phyloP scores from a whole-genome alignment of 2,888 invertebrate species.

The Diadegma fenestrale region DNA sequence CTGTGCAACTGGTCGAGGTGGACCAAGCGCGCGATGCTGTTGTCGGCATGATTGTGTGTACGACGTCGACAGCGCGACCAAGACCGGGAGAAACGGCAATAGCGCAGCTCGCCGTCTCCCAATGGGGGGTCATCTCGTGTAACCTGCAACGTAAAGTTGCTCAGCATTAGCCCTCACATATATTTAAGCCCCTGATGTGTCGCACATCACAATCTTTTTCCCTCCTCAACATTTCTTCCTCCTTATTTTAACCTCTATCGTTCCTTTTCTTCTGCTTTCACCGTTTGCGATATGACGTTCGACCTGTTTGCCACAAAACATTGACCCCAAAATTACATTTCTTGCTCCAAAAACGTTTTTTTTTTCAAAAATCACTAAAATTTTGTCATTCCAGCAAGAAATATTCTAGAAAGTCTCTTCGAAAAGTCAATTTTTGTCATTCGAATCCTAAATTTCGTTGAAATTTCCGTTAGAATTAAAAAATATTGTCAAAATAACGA shows the following conservation, averaged over 20 bases:
- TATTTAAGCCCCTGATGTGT: conserved; percentile 78
- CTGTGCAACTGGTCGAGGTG: conserved; percentile 37
- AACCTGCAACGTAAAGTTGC: conserved; percentile 77
- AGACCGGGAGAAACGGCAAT: conserved; percentile 57
- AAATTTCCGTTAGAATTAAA: too few relatives aligned
- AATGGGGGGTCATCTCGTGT: conserved; percentile 76
- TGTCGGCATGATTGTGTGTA: conserved; percentile 52
- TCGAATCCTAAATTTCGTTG: too few relatives aligned
- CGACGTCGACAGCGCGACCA: conserved; percentile 61
- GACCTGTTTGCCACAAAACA: neutral
- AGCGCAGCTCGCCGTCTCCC: conserved; percentile 56
- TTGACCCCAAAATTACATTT: neutral
- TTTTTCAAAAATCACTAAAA: too few relatives aligned
- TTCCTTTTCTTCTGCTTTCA: conserved; percentile 56
- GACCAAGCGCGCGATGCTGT: conserved; percentile 32
- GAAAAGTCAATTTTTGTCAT: too few relatives aligned
- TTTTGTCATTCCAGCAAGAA: too few relatives aligned
- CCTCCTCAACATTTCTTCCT: conserved; percentile 38
- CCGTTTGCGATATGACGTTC: neutral
- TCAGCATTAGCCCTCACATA: conserved; percentile 79
- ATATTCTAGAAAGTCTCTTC: too few relatives aligned
- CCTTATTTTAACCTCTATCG: conserved; percentile 46
- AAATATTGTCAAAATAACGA: too few relatives aligned
- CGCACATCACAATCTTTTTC: conserved; percentile 43
- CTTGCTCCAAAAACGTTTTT: neutral